Base-by-base conservation (phyloP, 2,113 vertebrate species). In the Heterocephalus glaber region DNA sequence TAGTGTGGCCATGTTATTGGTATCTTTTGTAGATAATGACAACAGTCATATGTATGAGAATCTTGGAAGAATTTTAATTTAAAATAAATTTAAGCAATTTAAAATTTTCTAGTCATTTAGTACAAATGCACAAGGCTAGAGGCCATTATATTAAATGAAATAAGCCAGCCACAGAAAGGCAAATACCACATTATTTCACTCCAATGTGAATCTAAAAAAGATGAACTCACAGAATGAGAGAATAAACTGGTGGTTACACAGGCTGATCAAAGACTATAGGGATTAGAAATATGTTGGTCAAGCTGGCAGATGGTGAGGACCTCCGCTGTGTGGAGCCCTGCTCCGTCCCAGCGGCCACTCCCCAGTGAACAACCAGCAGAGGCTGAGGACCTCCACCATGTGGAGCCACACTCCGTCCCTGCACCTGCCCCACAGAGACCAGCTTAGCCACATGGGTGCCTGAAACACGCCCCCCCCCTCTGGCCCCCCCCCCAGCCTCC, bases 21-120 rank as follows among this genome's bases (percentile, higher is more conserved):
- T 22, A 2, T 33, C 58, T 74, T 81, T 88, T 70, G 11, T 5
- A 72, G 12, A 65, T 0, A 54, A 0, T 7, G 33, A 35, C 4
- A 89, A 60, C 0, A 49, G 13, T 2, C 33, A 74, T 35, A 17
- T 61, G 16, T 19, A 30, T 84, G 52, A 72, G 60, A 58, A 89
- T 60, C 3, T 35, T 2, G 35, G 12, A 16, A 93, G 22, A 80
- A 95, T 52, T 68, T 89, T 92, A 96, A 94, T 86, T 90, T 93
- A 86, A 90, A 96, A 68, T 20, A 89, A 38, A 90, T 86, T 54
- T 54, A 72, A 88, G 0, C 14, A 90, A 65, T 60, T 90, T 16
- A 65, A 89, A 74, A 30, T 26, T 54, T 79, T 90, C 38, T 89
- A 30, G 76, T 12, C 6, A 56, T 49, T 80, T 33, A 44, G n/a